phyloP scores from a whole-genome alignment of 2,888 invertebrate species.

The Brachyopa scutellaris region DNA sequence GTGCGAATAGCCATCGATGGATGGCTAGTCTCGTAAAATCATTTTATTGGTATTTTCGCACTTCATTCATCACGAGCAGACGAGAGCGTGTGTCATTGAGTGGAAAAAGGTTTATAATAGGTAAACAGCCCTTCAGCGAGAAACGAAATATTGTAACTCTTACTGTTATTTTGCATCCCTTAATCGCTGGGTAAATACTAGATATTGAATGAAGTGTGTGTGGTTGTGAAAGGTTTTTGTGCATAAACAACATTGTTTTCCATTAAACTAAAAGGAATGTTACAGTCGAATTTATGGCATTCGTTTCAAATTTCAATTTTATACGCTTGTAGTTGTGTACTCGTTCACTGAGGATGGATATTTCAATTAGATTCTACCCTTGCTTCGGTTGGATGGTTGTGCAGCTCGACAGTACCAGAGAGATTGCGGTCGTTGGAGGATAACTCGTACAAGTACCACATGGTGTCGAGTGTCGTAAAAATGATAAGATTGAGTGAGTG shows the following conservation, averaged over 20 bases:
- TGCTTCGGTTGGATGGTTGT: conserved; percentile 9
- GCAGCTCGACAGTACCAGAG: neutral
- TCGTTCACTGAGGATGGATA: conserved; percentile 25
- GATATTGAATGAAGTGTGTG: neutral
- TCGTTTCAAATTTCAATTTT: conserved; percentile 56
- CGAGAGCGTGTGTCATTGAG: conserved; percentile 41
- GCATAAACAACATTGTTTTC: conserved; percentile 43
- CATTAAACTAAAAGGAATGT: conserved; percentile 67
- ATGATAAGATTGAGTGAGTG: no score
- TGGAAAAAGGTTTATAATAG: conserved; percentile 39
- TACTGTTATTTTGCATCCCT: conserved; percentile 46
- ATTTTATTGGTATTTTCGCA: conserved; percentile 62
- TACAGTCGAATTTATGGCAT: conserved; percentile 58
- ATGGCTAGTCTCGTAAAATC: conserved; percentile 40
- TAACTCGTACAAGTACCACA: no score
- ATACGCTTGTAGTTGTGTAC: conserved; percentile 5
- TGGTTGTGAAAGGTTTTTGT: neutral
- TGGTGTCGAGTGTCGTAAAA: no score
- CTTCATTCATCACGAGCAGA: conserved; percentile 49
- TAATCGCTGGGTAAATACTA: conserved; percentile 23
- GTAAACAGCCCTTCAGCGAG: neutral
- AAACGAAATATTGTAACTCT: neutral
- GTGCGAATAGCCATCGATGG: conserved; percentile 53
- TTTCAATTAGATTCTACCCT: conserved; percentile 53
- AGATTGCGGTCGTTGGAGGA: neutral